Conservation (phyloP, 2,797 vertebrate genomes). For the Onychomys torridus region DNA sequence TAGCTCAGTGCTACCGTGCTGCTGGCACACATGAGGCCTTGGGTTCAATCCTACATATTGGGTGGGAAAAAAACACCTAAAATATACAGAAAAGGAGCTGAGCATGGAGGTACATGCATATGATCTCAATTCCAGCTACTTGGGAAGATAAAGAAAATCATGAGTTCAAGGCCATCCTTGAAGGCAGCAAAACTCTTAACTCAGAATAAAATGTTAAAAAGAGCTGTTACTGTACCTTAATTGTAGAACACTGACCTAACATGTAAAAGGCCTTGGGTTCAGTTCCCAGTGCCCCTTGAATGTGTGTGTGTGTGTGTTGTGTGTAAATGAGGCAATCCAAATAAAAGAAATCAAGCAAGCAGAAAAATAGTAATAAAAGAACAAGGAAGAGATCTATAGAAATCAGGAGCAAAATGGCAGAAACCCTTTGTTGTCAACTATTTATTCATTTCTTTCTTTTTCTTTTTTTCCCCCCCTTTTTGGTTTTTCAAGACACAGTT, state of each 20-base stretch:
- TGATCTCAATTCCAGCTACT: not conserved
- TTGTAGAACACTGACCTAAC: not conserved
- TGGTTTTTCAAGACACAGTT: too few relatives aligned
- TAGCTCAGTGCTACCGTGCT: not conserved
- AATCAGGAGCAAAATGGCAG: too few relatives aligned
- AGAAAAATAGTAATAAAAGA: not conserved
- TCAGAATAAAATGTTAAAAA: not conserved
- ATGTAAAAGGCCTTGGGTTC: not conserved
- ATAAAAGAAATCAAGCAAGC: not conserved
- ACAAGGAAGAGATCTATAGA: not conserved
- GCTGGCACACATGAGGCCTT: not conserved
- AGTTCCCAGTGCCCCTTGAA: not conserved
- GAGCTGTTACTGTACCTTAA: not conserved
- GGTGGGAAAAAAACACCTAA: not conserved
- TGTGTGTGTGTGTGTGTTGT: not conserved
- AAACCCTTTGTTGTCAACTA: too few relatives aligned
- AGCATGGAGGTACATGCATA: not conserved
- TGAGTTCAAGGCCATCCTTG: not conserved
- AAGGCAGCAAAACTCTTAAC: not conserved
- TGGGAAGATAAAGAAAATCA: not conserved
- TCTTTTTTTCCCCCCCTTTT: too few relatives aligned
- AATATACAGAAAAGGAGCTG: not conserved
- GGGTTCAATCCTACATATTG: not conserved
- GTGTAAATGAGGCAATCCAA: conserved; percentile 4
- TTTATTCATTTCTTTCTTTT: too few relatives aligned